Evolutionary conservation across 2,888 invertebrate genomes (phyloP).

Genomic region (Macaria notata): DNA sequence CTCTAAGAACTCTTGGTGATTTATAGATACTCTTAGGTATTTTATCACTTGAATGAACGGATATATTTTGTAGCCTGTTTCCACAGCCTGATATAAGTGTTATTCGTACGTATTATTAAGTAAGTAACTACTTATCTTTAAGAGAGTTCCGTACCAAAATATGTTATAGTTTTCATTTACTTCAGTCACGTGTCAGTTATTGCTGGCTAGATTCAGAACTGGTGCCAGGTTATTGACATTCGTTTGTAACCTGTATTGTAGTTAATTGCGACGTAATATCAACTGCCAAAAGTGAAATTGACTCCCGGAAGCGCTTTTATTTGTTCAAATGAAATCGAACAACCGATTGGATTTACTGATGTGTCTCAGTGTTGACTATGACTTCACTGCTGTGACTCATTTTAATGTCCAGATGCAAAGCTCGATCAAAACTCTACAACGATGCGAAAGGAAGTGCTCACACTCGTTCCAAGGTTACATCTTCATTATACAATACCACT

Average conservation of each 20-base stretch:
- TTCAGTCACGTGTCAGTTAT: conserved; percentile 10
- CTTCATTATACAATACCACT: conserved; percentile 38
- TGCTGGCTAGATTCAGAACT: conserved; percentile 6
- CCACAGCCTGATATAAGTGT: background rate
- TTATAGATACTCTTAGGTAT: background rate
- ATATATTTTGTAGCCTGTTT: background rate
- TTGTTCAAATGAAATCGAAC: conserved; percentile 29
- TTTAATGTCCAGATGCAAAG: conserved; percentile 3
- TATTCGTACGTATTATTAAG: background rate
- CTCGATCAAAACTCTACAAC: conserved; percentile 2
- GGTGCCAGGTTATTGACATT: conserved; percentile 16
- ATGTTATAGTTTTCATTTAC: background rate
- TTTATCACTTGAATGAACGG: background rate
- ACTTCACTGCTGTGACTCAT: conserved; percentile 14
- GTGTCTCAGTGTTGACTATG: conserved; percentile 6
- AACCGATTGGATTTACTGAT: conserved; percentile 10
- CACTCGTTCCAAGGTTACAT: conserved; percentile 35
- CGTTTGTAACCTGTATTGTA: conserved; percentile 12
- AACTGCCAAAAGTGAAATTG: conserved; percentile 33
- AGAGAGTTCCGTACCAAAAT: conserved; percentile 1
- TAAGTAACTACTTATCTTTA: background rate
- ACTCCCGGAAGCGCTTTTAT: conserved; percentile 27
- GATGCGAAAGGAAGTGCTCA: conserved; percentile 3
- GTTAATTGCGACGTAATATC: conserved; percentile 19
- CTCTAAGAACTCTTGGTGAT: conserved; percentile 1